phyloP scores from a whole-genome alignment of 2,113 vertebrate genomes.

The Brienomyrus brachyistius region DNA sequence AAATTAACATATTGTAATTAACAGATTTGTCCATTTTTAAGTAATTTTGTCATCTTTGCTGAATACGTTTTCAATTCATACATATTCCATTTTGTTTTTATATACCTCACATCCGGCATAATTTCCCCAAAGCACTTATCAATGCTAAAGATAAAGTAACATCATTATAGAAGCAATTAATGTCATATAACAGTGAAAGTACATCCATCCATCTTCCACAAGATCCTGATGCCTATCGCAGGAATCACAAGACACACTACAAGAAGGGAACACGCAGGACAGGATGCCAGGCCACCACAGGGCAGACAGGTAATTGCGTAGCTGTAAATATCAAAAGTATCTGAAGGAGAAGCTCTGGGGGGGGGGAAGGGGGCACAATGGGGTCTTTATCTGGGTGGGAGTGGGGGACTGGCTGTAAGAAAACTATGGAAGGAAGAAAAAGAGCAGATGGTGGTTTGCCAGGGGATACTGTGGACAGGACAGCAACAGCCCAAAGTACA shows the following conservation, averaged over 20 bases:
- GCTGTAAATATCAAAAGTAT: neutral
- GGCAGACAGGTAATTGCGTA: neutral
- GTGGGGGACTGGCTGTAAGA: neutral
- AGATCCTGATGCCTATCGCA: neutral
- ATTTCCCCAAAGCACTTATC: neutral
- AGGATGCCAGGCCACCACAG: neutral
- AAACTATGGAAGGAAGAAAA: neutral
- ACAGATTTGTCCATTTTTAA: neutral
- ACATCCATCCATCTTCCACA: neutral
- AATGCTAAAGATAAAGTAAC: neutral
- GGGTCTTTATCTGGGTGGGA: neutral
- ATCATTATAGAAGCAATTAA: neutral
- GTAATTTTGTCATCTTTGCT: neutral
- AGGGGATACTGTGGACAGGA: neutral
- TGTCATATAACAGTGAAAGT: neutral
- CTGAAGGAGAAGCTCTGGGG: neutral
- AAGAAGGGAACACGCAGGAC: neutral
- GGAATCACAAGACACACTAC: neutral
- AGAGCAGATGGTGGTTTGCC: neutral
- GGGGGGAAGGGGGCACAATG: neutral
- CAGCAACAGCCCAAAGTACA: neutral
- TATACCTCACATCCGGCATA: neutral
- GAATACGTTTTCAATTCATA: neutral
- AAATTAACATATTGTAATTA: conserved; percentile 6
- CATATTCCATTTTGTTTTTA: neutral